phyloP scores from a whole-genome alignment of 1,140 invertebrate species.

The Parapsyche elsis region DNA sequence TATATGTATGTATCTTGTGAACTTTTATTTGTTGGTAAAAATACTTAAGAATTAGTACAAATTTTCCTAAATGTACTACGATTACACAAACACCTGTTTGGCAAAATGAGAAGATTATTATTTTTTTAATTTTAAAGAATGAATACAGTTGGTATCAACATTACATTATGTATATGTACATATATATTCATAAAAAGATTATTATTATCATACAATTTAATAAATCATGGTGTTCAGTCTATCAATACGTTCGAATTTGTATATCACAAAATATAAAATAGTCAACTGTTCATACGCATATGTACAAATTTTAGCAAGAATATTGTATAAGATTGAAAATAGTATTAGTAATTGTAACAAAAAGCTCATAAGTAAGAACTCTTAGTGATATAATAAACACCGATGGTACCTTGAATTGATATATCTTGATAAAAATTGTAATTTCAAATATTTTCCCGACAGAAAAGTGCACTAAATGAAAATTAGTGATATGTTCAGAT shows the following conservation, averaged over 20 bases:
- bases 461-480: background rate
- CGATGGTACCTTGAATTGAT: too few species aligned
- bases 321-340: conserved; percentile 7
- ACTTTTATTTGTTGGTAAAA: background rate
- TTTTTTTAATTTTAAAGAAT: too few species aligned
- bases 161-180: too few species aligned
- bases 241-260: conserved; percentile 9
- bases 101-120: conserved; percentile 8
- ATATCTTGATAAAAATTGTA: too few species aligned
- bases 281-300: background rate
- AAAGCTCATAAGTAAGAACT: background rate
- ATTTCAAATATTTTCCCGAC: too few species aligned
- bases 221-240: conserved; percentile 13
- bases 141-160: too few species aligned
- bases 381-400: too few species aligned
- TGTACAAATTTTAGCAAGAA: background rate
- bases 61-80: background rate
- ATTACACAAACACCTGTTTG: background rate
- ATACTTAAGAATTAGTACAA: conserved; percentile 13
- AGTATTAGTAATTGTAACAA: background rate
- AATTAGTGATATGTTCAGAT: conserved; percentile 18
- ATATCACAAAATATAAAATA: too few species aligned
- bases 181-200: too few species aligned
- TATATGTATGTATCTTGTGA: background rate
- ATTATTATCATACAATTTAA: too few species aligned